Conservation (phyloP, 2,888 invertebrate genomes). For the Tachystola acroxantha region DNA sequence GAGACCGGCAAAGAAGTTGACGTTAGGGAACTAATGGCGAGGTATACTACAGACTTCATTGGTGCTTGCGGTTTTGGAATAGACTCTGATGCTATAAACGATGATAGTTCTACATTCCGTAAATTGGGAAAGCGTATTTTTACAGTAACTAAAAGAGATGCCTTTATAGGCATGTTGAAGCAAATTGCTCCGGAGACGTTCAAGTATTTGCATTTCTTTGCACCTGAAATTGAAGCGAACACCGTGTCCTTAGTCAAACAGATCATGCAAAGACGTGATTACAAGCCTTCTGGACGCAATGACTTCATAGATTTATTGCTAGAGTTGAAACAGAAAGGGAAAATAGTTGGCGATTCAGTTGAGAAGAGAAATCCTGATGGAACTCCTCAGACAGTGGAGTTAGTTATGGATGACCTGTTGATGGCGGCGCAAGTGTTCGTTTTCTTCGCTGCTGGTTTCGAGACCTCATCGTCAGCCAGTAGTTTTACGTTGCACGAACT, state of each 20-base stretch:
- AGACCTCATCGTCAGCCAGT: slow-evolving; percentile 45
- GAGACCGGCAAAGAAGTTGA: slow-evolving; percentile 33
- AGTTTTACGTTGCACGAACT: slow-evolving; percentile 39
- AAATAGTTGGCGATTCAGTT: slow-evolving; percentile 37
- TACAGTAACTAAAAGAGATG: slow-evolving; percentile 41
- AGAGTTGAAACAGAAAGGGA: slow-evolving; percentile 52
- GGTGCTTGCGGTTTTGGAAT: slow-evolving; percentile 66
- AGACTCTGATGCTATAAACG: slow-evolving; percentile 50
- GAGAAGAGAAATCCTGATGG: slow-evolving; percentile 26
- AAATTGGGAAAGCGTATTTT: slow-evolving; percentile 58
- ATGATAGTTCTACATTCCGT: slow-evolving; percentile 58
- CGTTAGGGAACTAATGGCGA: slow-evolving; percentile 58
- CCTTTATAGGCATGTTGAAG: slow-evolving; percentile 36
- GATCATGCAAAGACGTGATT: slow-evolving; percentile 25
- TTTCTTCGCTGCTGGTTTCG: slow-evolving; percentile 47
- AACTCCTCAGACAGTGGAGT: slow-evolving; percentile 20
- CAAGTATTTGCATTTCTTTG: slow-evolving; percentile 19
- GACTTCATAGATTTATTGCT: slow-evolving; percentile 63
- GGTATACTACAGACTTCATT: slow-evolving; percentile 65
- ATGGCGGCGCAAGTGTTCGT: slow-evolving; percentile 33
- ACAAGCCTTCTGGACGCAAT: slow-evolving; percentile 45
- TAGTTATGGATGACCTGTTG: slow-evolving; percentile 26
- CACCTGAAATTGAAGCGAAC: slow-evolving; percentile 21
- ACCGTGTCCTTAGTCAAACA: slow-evolving; percentile 18
- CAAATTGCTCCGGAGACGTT: slow-evolving; percentile 44